phyloP scores from a whole-genome alignment of 2,113 vertebrate genomes.

The Catagonus wagneri region DNA sequence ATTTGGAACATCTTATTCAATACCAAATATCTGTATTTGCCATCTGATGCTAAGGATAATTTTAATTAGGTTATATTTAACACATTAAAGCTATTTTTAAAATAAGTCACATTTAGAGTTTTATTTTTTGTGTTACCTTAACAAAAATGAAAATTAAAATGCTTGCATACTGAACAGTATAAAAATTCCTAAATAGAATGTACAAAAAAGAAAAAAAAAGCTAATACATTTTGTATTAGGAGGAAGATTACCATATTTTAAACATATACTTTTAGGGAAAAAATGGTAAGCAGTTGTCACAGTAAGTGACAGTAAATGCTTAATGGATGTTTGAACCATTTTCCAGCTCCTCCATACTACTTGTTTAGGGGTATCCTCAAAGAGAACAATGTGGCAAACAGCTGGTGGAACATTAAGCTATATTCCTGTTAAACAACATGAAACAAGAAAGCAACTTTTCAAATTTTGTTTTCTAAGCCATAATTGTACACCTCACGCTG shows the following conservation, averaged over 20 bases:
- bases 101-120: neutral
- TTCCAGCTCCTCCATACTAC: constrained; percentile 38
- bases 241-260: constrained; percentile 36
- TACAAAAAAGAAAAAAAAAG: neutral
- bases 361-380: constrained; percentile 61
- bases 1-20: constrained; percentile 40
- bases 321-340: constrained; percentile 42
- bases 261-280: neutral
- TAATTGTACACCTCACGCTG: constrained; percentile 71
- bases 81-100: constrained; percentile 29
- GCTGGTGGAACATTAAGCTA: constrained; percentile 55
- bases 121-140: constrained; percentile 19
- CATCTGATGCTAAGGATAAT: constrained; percentile 21
- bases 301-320: neutral
- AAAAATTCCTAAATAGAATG: neutral
- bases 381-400: constrained; percentile 68
- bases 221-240: constrained; percentile 44
- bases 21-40: constrained; percentile 15
- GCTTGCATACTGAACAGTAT: neutral
- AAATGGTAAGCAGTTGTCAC: constrained; percentile 23
- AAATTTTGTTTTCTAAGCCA: constrained; percentile 78
- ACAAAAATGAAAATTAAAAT: constrained; percentile 58
- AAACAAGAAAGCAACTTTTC: constrained; percentile 72
- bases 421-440: constrained; percentile 73
- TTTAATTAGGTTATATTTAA: constrained; percentile 63